phyloP scores from a whole-genome alignment of 2,888 invertebrate genomes.

The Ennomos fuscantarius region DNA sequence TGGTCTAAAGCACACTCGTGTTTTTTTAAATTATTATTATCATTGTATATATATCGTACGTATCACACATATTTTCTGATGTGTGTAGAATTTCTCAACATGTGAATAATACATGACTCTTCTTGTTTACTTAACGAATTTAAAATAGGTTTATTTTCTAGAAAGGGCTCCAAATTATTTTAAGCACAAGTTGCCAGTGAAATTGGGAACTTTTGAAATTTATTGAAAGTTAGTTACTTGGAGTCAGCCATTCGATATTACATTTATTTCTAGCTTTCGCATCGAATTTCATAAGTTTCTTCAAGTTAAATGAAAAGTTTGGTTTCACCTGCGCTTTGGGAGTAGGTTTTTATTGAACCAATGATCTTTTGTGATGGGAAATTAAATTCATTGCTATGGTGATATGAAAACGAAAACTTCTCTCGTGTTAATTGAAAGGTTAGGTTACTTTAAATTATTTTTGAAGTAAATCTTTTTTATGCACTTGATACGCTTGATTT shows the following conservation, averaged over 20 bases:
- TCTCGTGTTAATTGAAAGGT: no score
- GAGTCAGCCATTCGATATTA: slow-evolving; percentile 31
- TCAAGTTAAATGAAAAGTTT: slow-evolving; percentile 32
- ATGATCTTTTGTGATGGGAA: slow-evolving; percentile 2
- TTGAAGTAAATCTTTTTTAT: no score
- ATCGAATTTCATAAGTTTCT: slow-evolving; percentile 30
- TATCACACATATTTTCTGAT: no score
- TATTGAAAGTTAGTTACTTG: slow-evolving; percentile 26
- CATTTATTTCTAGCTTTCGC: slow-evolving; percentile 25
- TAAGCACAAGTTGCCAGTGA: slow-evolving; percentile 28
- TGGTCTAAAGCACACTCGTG: no score
- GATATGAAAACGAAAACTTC: background rate
- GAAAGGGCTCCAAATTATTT: slow-evolving; percentile 28
- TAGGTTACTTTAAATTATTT: no score
- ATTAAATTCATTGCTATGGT: background rate
- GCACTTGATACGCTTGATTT: no score
- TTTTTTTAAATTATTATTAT: no score
- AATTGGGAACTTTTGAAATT: slow-evolving; percentile 31
- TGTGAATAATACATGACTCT: slow-evolving; percentile 2
- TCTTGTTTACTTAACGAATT: slow-evolving; percentile 20
- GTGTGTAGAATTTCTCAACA: no score
- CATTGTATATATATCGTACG: no score
- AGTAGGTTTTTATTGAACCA: slow-evolving; percentile 13
- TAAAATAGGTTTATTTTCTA: slow-evolving; percentile 21
- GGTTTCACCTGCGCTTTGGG: slow-evolving; percentile 27